phyloP scores from a whole-genome alignment of 2,113 vertebrate genomes.

The Centropus bengalensis region DNA sequence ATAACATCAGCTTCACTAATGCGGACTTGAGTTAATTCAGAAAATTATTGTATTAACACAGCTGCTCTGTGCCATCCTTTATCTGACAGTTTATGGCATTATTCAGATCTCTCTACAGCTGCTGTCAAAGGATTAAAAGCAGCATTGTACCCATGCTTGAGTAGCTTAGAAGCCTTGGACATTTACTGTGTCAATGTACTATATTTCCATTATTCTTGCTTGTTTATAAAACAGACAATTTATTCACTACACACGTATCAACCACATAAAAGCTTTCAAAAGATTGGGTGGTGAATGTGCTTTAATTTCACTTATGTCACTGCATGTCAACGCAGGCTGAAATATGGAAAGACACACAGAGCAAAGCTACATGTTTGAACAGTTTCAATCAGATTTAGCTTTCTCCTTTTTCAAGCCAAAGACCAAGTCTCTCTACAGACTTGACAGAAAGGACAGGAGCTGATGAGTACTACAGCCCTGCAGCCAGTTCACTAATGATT shows the following conservation, averaged over 20 bases:
- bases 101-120: neutral
- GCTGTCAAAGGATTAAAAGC: neutral
- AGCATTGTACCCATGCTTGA: neutral
- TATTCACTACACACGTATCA: neutral
- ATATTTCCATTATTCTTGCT: neutral
- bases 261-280: neutral
- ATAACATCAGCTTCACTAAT: neutral
- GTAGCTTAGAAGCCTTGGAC: neutral
- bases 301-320: neutral
- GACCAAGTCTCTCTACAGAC: neutral
- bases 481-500: neutral
- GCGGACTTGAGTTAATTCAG: neutral
- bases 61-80: neutral
- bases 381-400: neutral
- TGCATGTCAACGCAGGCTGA: neutral
- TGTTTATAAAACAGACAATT: neutral
- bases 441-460: neutral
- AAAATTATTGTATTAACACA: neutral
- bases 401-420: neutral
- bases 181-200: neutral
- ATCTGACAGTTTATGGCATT: neutral
- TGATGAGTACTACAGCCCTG: neutral
- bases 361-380: neutral
- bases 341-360: neutral
- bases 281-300: neutral